phyloP scores from a whole-genome alignment of 64 coral and sea anemone species.

The Pocillopora damicornis region DNA sequence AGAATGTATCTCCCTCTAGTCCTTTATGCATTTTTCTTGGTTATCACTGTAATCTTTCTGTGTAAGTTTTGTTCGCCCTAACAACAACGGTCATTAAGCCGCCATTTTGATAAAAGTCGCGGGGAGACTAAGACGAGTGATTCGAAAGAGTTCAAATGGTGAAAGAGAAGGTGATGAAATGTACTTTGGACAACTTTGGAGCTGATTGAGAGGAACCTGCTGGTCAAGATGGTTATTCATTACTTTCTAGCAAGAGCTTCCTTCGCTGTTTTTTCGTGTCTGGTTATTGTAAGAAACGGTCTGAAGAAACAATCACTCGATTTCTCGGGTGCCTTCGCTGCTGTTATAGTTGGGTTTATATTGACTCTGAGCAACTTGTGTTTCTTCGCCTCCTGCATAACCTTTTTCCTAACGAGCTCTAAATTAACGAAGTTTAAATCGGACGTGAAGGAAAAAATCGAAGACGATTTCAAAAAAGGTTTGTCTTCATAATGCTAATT shows the following conservation, averaged over 20 bases:
- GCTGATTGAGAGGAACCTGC: neutral
- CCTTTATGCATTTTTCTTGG: neutral
- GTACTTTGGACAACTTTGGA: neutral
- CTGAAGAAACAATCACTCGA: slow-evolving; percentile 80
- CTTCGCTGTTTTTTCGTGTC: slow-evolving; percentile 49
- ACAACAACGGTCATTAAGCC: slow-evolving; percentile 10
- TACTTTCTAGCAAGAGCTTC: slow-evolving; percentile 40
- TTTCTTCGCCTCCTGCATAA: slow-evolving; percentile 78
- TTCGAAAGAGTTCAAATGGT: neutral
- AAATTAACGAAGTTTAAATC: slow-evolving; percentile 85
- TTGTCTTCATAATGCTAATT: neutral
- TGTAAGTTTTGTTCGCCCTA: neutral
- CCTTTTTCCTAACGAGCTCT: slow-evolving; percentile 78
- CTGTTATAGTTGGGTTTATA: slow-evolving; percentile 83
- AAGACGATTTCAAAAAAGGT: slow-evolving; percentile 87
- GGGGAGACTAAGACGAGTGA: neutral
- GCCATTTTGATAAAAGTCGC: slow-evolving; percentile 21
- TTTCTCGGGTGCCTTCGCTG: slow-evolving; percentile 64
- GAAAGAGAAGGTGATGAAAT: neutral
- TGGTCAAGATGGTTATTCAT: neutral
- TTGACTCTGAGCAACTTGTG: slow-evolving; percentile 87
- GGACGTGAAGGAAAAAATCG: slow-evolving; percentile 80
- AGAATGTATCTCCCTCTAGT: slow-evolving; percentile 39
- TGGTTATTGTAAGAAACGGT: slow-evolving; percentile 66
- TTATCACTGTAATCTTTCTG: neutral